Evolutionary conservation across 2,888 invertebrate species (phyloP).

Genomic region (Perizoma flavofasciatum): DNA sequence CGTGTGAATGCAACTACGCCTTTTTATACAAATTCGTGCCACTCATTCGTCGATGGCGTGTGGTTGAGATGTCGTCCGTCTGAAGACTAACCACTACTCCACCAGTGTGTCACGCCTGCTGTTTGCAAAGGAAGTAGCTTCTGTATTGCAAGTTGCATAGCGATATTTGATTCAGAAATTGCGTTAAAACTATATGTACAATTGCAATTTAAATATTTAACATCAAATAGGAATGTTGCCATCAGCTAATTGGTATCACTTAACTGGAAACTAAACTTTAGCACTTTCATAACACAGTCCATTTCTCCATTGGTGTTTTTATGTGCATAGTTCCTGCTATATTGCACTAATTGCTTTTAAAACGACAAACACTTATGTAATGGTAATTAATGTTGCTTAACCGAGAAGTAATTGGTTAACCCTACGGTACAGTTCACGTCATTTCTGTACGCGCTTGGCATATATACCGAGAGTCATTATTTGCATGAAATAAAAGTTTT

Average conservation of each 20-base stretch:
- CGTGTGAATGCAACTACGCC: too few species aligned
- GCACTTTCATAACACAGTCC: constrained; percentile 3
- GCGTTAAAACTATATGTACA: constrained; percentile 14
- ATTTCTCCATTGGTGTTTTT: not conserved
- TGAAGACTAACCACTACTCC: too few species aligned
- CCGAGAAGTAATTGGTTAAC: constrained; percentile 52
- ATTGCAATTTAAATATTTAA: constrained; percentile 25
- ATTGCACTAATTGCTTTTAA: constrained; percentile 47
- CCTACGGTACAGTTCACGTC: constrained; percentile 27
- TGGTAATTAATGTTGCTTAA: constrained; percentile 55
- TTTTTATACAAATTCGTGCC: too few species aligned
- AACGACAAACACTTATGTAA: constrained; percentile 51
- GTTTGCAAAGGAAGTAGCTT: not conserved
- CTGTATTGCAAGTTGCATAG: constrained; percentile 8
- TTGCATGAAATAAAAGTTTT: too few species aligned
- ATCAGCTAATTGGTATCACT: constrained; percentile 24
- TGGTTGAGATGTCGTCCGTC: too few species aligned
- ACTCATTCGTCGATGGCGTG: too few species aligned
- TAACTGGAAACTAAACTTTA: constrained; percentile 19
- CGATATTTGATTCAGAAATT: constrained; percentile 19
- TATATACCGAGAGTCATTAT: too few species aligned
- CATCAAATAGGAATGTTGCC: constrained; percentile 20
- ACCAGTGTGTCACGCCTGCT: not conserved
- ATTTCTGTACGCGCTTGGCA: not conserved
- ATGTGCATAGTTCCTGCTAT: constrained; percentile 5